Conservation (phyloP, 2,113 vertebrate species). For the Oreotrochilus melanogaster region DNA sequence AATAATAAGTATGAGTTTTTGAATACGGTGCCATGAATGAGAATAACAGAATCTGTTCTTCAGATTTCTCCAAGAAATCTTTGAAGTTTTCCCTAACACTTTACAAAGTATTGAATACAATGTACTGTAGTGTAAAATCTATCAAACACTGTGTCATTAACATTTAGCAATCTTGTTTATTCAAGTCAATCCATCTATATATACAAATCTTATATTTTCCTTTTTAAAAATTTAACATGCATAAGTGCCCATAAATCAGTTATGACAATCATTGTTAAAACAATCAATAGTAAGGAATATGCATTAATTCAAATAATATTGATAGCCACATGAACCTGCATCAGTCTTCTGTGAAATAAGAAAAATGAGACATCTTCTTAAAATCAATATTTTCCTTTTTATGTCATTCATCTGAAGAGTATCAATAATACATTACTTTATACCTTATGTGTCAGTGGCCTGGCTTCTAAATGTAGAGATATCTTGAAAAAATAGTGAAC, state of each 20-base stretch:
- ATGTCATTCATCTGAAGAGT: slow-evolving; percentile 80
- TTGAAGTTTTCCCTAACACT: background rate
- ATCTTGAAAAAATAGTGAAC: slow-evolving; percentile 58
- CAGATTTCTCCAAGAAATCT: background rate
- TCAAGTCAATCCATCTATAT: slow-evolving; percentile 76
- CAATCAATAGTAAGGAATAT: slow-evolving; percentile 85
- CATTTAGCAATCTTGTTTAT: slow-evolving; percentile 76
- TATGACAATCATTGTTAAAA: slow-evolving; percentile 86
- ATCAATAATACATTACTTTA: slow-evolving; percentile 82
- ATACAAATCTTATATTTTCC: slow-evolving; percentile 81
- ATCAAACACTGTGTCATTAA: slow-evolving; percentile 69
- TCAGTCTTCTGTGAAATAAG: slow-evolving; percentile 83
- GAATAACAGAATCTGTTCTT: background rate
- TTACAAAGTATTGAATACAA: slow-evolving; percentile 49
- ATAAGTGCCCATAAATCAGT: slow-evolving; percentile 87
- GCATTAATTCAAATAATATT: slow-evolving; percentile 88
- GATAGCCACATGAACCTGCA: slow-evolving; percentile 79
- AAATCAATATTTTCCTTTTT: slow-evolving; percentile 85
- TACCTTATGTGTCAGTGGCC: slow-evolving; percentile 73
- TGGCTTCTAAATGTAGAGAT: slow-evolving; percentile 60
- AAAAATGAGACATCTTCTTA: slow-evolving; percentile 84
- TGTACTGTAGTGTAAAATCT: slow-evolving; percentile 67
- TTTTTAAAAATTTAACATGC: slow-evolving; percentile 85
- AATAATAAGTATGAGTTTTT: background rate
- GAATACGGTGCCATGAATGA: background rate